Percentiles rank a stretch among this genome's conserved stretches.
Evolutionary conservation across 2,113 vertebrate species (phyloP).

Genomic region (Aspiorhynchus laticeps): DNA sequence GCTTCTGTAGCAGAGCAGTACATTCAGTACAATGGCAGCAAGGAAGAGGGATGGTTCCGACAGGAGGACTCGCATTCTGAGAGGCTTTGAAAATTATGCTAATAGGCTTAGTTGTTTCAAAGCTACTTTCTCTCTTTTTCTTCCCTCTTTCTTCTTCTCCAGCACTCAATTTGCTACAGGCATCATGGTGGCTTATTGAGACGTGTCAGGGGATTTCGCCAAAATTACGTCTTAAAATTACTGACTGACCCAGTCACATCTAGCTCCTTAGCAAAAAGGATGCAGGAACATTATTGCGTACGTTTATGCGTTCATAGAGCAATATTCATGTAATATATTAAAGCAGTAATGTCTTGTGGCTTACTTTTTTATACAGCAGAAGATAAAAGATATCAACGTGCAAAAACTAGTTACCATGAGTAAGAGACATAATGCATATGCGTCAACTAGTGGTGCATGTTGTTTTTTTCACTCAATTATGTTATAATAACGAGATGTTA

Average conservation of each 20-base stretch:
- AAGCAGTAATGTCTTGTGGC: background rate
- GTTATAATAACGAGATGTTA: background rate
- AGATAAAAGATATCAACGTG: background rate
- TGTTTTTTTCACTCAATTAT: background rate
- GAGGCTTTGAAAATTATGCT: slow-evolving; percentile 63
- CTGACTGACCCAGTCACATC: slow-evolving; percentile 48
- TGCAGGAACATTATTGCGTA: slow-evolving; percentile 14
- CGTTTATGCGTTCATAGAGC: background rate
- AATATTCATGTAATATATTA: slow-evolving; percentile 4
- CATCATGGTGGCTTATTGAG: slow-evolving; percentile 59
- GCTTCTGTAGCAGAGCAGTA: slow-evolving; percentile 56
- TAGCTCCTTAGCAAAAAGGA: slow-evolving; percentile 24
- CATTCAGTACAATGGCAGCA: slow-evolving; percentile 54
- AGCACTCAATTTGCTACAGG: slow-evolving; percentile 56
- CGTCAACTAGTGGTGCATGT: background rate
- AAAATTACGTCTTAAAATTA: slow-evolving; percentile 52
- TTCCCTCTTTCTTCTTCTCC: slow-evolving; percentile 42
- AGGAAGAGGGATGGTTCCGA: slow-evolving; percentile 48
- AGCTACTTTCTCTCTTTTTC: slow-evolving; percentile 53
- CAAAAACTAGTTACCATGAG: background rate
- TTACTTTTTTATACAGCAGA: background rate
- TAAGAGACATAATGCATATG: background rate
- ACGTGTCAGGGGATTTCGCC: slow-evolving; percentile 54
- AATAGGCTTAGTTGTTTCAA: slow-evolving; percentile 62
- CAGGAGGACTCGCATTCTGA: slow-evolving; percentile 53